Base-by-base conservation (phyloP, 2,888 invertebrate species). In the Erebia ligea region DNA sequence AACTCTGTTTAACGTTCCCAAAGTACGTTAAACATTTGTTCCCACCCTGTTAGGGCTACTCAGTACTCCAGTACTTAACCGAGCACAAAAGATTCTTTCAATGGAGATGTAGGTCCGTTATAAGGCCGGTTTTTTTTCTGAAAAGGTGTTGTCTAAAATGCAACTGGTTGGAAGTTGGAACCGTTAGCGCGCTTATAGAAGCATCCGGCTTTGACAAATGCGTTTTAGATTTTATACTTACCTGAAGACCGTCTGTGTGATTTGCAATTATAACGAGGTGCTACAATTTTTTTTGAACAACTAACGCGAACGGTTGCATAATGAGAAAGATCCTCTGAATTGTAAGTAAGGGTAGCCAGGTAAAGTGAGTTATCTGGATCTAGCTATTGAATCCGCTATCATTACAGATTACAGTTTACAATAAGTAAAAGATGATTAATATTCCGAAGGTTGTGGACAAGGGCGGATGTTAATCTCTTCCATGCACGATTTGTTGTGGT, bases 161-260 rank as follows among this genome's bases (percentile, higher is more conserved):
- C 72, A 75, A 82, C 80, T 76, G 78, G 75, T 62, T 48, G 15
- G 25, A 52, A 50, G 75, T 62, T 75, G 82, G 82, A 84, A 87
- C 87, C 86, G 87, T 89, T 88, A 86, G 78, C 90, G 88, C 82
- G 83, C 82, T 83, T 79, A 52, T 11, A 83, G 78, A 84, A 70
- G 69, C 73, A 76, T 73, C 77, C 73, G 71, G 68, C 71, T 67
- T 71, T 75, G 68, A 76, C 63, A 72, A 70, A 76, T 63, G 72
- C 52, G 63, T 40, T 70, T 71, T 63, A 19, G 65, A 75, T 77
- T 78, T 10, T 17, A 59, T 64, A 64, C 40, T 61, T 74, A 69
- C 62, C 67, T 74, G 69, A 69, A 57, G 57, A 54, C 52, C 65
- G 68, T 61, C 62, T 58, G 21, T 70, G 63, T 61, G 25, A 65